Base-by-base conservation (phyloP, 2,113 vertebrate species). In the Gobiocypris rarus region DNA sequence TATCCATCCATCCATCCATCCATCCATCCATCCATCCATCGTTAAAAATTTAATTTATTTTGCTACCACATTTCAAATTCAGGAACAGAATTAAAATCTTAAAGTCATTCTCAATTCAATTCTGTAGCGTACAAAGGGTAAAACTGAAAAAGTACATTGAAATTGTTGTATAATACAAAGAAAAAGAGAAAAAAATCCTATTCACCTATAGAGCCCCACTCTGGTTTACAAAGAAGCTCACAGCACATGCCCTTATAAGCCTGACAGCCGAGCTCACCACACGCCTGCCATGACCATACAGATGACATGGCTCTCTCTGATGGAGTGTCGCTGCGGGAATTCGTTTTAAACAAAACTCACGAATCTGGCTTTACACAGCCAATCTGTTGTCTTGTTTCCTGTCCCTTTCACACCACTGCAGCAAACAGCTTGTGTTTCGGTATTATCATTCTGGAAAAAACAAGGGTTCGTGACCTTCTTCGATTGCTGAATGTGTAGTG, bases 251-350 rank as follows among this genome's bases (percentile, higher is more conserved):
- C 59, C 59, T 50, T 50, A 45, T 80, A 67, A 80, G 77, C 77
- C 77, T 14, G 59, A 80, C 77, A 80, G 77, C 41, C 43, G 5
- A 80, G 77, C 77, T 67, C 77, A 67, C 61, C 77, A 80, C 59
- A 80, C 10, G 59, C 24, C 77, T 50, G 41, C 59, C 77, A 80
- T 80, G 81, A 84, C 82, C 75, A 82, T 73, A 78, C 87, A 85
- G 77, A 50, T 1, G 2, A 31, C 77, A 80, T 43, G 45, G 26
- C 26, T 31, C 77, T 80, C 24, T 48, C 26, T 80, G 76, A 79
- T 48, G 58, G 41, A 79, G 38, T 28, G 63, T 80, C 59, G 43
- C 77, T 65, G 59, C 8, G 43, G 59, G 77, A 48, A 80, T 80
- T 67, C 5, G 17, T 67, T 65, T 80, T 67, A 80, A 67, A 48